Evolutionary conservation across 2,797 vertebrate species (phyloP).

Genomic region (Valencia hispanica): DNA sequence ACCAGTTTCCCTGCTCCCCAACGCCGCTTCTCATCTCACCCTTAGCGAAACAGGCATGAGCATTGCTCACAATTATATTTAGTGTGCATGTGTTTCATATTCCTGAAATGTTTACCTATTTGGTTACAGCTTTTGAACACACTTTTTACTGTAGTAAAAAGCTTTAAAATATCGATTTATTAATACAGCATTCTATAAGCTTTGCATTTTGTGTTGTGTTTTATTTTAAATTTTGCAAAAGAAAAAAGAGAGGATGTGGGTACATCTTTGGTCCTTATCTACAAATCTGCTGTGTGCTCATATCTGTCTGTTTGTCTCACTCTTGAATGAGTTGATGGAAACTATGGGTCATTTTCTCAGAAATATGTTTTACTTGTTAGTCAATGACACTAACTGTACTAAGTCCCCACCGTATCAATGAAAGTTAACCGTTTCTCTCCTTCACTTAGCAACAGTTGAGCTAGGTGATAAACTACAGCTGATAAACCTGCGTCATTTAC

Average conservation of each 20-base stretch:
- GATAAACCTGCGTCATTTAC: not conserved
- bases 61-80: not conserved
- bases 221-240: not conserved
- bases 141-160: not conserved
- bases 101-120: constrained; percentile 1
- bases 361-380: constrained; percentile 16
- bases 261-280: constrained; percentile 14
- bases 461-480: constrained; percentile 1
- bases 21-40: no score
- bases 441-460: constrained; percentile 5
- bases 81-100: constrained; percentile 11
- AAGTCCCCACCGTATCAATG: not conserved
- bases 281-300: constrained; percentile 4
- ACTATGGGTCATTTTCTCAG: constrained; percentile 8
- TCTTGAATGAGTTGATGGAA: constrained; percentile 4
- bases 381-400: not conserved
- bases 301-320: not conserved
- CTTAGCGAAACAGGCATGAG: no score
- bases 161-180: not conserved
- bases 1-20: no score
- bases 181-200: not conserved
- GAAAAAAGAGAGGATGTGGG: not conserved
- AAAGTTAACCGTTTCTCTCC: not conserved
- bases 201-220: not conserved
- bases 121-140: not conserved